Evolutionary conservation across 2,113 vertebrate species (phyloP), one percentile per base, ranked within the genome.

Genomic region (Aldabrachelys gigantea): DNA sequence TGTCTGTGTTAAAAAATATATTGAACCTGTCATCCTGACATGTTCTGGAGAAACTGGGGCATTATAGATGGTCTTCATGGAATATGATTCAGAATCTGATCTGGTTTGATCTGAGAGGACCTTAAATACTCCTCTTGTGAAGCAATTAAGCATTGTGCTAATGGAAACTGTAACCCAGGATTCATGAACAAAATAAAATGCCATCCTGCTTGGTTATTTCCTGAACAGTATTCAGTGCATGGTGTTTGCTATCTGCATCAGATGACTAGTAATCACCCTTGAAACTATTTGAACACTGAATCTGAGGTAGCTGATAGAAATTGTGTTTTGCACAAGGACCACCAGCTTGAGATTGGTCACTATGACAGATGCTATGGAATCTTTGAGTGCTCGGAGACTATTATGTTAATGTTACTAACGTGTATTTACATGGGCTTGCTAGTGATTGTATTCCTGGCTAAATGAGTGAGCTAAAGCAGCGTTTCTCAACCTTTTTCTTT

Each of bases 1-100:
- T 57, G 53, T 75, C 89, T 1, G 0, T 4, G 1, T 62, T 0
- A 1, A 80, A 35, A 80, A 14, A 31, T 62, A 14, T 0, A 1
- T 38, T 82, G 38, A 80, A 54, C 27, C n/a, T 72, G 57, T 82
- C 24, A 35, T 81, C 78, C 49, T 53, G 57, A 41, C 13, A 65
- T 44, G 9, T 53, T 38, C 27, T 25, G 35, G 35, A 27, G 12
- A 57, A 16, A 0, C n/a, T 11, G 72, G 72, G 76, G 11, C 21
- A 16, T 44, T 62, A 56, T 79, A 82, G 72, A 2, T 78, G 56
- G 11, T 57, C 80, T 65, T 57, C 29, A 44, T 22, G 44, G 29
- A 79, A 4, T 53, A 7, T 44, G 49, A 16, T 25, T 65, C 27
- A 38, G 38, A 29, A 2, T 85, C 82, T 84, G 82, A 90, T 35